phyloP scores from a whole-genome alignment of 2,113 vertebrate species.

The Cryptoleucopteryx plumbea region DNA sequence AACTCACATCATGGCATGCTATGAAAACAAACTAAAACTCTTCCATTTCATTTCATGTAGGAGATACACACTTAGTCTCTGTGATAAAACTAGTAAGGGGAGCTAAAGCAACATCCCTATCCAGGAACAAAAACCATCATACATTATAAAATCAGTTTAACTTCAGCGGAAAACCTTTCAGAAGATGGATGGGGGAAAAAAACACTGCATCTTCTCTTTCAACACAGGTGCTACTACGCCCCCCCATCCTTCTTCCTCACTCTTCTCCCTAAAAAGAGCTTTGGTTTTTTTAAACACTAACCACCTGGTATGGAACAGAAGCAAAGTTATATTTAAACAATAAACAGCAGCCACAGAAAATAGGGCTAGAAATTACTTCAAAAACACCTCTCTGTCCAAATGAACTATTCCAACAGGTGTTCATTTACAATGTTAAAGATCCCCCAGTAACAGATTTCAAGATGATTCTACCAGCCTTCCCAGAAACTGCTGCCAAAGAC shows the following conservation, averaged over 20 bases:
- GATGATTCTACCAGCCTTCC: neutral
- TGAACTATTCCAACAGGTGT: neutral
- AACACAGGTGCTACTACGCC: neutral
- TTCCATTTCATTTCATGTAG: neutral
- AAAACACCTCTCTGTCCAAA: neutral
- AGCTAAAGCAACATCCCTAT: neutral
- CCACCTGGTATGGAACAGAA: neutral
- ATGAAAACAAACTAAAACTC: neutral
- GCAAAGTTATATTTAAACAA: neutral
- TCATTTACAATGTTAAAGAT: neutral
- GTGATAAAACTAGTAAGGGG: accelerated
- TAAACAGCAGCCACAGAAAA: neutral
- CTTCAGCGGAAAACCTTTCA: neutral
- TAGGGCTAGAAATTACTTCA: neutral
- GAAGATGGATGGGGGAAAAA: neutral
- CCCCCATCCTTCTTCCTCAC: neutral
- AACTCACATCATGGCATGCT: neutral
- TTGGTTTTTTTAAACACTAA: neutral
- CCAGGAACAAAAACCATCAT: neutral
- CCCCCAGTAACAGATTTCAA: neutral
- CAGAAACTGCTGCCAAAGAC: neutral
- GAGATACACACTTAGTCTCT: neutral
- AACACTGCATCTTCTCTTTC: neutral
- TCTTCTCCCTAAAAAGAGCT: neutral
- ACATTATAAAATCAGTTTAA: neutral